Evolutionary conservation across 2,797 vertebrate genomes (phyloP).

Genomic region (Phalloptychus januarius): DNA sequence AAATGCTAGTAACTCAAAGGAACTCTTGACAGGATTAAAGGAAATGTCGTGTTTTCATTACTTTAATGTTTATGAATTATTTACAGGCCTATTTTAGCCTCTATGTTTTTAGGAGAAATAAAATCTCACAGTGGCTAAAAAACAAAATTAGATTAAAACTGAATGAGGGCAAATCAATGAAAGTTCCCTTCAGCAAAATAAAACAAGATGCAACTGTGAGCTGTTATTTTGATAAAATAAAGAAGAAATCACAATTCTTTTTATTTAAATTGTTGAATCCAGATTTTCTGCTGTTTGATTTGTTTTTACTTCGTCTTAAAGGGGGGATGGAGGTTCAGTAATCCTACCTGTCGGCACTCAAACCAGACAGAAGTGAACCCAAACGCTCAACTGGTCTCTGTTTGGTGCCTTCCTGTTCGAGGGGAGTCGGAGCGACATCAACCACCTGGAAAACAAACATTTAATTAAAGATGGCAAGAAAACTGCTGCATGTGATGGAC

Average conservation of each 20-base stretch:
- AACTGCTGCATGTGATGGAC: not conserved
- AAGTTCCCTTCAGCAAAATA: not conserved
- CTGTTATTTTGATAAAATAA: not conserved
- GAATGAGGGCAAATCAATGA: not conserved
- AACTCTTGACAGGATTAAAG: not conserved
- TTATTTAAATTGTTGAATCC: not conserved
- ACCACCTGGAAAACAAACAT: constrained; percentile 48
- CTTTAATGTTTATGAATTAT: not conserved
- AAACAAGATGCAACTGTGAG: not conserved
- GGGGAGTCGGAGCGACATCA: not conserved
- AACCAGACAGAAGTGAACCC: constrained; percentile 50
- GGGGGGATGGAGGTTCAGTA: not conserved
- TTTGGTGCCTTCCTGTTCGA: constrained; percentile 12
- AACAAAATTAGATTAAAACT: not conserved
- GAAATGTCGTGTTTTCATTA: not conserved
- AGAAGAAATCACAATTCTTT: not conserved
- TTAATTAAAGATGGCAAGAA: not conserved
- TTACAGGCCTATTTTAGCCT: not conserved
- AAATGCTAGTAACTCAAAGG: not conserved
- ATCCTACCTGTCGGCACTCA: constrained; percentile 58
- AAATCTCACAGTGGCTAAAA: not conserved
- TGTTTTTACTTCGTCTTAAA: not conserved
- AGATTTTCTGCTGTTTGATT: not conserved
- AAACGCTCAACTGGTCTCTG: constrained; percentile 62
- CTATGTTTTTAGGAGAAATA: not conserved